phyloP scores from a whole-genome alignment of 2,797 vertebrate species.

The Parauchenoglanis punctatus region DNA sequence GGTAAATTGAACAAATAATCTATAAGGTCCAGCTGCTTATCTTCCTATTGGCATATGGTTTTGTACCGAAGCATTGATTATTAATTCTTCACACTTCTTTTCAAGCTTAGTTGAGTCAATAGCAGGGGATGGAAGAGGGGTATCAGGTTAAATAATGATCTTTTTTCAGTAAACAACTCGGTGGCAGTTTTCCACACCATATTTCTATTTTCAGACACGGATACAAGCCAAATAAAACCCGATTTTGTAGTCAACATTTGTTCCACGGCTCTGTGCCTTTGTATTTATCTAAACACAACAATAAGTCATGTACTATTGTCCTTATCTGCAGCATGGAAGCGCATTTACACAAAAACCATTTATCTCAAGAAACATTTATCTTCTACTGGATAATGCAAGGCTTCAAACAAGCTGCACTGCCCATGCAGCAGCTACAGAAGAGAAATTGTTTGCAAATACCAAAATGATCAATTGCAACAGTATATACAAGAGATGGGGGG shows the following conservation, averaged over 20 bases:
- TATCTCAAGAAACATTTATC: conserved; percentile 6
- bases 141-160: conserved; percentile 3
- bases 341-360: conserved; percentile 27
- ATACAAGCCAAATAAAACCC: background rate
- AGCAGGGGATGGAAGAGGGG: conserved; percentile 13
- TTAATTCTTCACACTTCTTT: conserved; percentile 14
- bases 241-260: background rate
- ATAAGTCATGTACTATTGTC: conserved; percentile 20
- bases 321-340: conserved; percentile 24
- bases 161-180: background rate
- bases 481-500: too few species aligned
- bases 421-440: background rate
- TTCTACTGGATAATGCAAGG: conserved; percentile 14
- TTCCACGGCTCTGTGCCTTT: conserved; percentile 8
- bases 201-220: background rate
- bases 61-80: conserved; percentile 6
- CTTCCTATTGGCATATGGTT: background rate
- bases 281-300: conserved; percentile 23
- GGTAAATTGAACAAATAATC: conserved; percentile 11
- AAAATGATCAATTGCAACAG: conserved; percentile 19
- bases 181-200: background rate
- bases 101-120: conserved; percentile 18
- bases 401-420: conserved; percentile 9
- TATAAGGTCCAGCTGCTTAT: conserved; percentile 16
- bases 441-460: conserved; percentile 12